Conservation (phyloP, 2,113 vertebrate genomes). For the Nicator chloris region DNA sequence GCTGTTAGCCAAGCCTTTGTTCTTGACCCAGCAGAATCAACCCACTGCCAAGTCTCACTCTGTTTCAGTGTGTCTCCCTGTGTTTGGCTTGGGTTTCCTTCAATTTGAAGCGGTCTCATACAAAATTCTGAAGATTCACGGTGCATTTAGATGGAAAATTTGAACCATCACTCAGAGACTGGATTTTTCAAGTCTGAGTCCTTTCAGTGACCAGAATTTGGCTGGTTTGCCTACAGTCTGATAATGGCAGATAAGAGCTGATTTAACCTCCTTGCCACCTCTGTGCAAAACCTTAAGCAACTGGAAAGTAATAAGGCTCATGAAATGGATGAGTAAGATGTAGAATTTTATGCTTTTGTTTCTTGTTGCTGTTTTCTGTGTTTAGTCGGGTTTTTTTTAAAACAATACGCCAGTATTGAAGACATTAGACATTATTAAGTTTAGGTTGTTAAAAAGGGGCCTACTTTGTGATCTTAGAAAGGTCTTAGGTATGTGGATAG, state of each 20-base stretch:
- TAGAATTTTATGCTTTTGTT: neutral
- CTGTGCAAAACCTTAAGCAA: neutral
- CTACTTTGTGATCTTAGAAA: neutral
- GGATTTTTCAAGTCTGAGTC: neutral
- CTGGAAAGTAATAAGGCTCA: neutral
- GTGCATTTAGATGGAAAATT: constrained; percentile 10
- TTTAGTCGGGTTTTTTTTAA: neutral
- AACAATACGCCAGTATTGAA: neutral
- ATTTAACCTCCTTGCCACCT: neutral
- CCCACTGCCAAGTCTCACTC: constrained; percentile 17
- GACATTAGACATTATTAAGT: neutral
- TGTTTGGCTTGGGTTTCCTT: constrained; percentile 11
- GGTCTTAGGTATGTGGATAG: neutral
- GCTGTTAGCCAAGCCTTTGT: constrained; percentile 18
- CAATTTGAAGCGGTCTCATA: neutral
- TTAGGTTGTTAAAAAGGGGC: neutral
- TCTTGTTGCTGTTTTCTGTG: neutral
- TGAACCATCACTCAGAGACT: neutral
- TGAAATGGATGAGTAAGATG: neutral
- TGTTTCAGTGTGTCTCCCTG: neutral
- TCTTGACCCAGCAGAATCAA: neutral
- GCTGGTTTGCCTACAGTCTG: neutral
- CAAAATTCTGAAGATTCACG: constrained; percentile 24
- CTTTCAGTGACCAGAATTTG: constrained; percentile 14
- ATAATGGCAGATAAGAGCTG: neutral